A percentile compares a stretch with the other conserved stretches of the same genome.
Conservation (phyloP, 2,888 invertebrate genomes). For the Drosophila glabriapex region DNA sequence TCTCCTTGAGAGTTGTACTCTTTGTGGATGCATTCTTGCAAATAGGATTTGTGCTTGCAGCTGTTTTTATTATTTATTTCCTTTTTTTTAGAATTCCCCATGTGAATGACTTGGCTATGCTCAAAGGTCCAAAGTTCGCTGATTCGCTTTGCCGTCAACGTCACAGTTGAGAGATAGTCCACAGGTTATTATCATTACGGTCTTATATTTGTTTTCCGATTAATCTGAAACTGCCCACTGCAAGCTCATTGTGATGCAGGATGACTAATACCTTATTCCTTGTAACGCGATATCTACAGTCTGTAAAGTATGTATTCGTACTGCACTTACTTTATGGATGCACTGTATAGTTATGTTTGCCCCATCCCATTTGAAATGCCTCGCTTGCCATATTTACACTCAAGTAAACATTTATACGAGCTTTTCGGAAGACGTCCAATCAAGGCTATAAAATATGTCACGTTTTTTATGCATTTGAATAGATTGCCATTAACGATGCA, state of each 20-base stretch:
- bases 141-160: not conserved
- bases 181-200: not conserved
- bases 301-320: not conserved
- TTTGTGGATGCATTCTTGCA: not conserved
- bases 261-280: constrained; percentile 18
- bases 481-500: constrained; percentile 35
- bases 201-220: not conserved
- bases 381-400: not conserved
- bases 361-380: not conserved
- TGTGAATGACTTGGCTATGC: not conserved
- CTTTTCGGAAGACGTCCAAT: not conserved
- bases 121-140: constrained; percentile 5
- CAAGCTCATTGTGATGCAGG: not conserved
- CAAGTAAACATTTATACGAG: not conserved
- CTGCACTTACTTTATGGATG: not conserved
- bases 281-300: not conserved
- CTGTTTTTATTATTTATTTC: too few relatives aligned
- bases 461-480: constrained; percentile 62
- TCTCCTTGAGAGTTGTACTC: constrained; percentile 10
- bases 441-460: constrained; percentile 38
- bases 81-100: not conserved
- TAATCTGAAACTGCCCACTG: constrained; percentile 5
- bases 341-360: not conserved
- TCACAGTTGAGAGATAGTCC: constrained; percentile 1
- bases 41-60: not conserved